phyloP scores from a whole-genome alignment of 2,113 vertebrate species.

The Microtus montanus region DNA sequence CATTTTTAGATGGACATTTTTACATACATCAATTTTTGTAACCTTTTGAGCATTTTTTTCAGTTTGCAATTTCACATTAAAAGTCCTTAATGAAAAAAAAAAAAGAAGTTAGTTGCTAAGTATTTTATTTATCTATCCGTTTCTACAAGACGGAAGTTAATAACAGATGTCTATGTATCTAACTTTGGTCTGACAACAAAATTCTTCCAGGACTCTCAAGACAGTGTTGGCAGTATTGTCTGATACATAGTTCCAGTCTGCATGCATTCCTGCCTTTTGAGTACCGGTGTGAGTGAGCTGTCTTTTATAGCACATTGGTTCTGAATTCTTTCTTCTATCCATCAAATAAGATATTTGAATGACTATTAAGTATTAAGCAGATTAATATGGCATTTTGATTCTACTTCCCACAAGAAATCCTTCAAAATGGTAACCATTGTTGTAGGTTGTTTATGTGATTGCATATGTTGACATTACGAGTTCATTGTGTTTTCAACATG shows the following conservation, averaged over 20 bases:
- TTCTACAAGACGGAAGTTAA: slow-evolving; percentile 38
- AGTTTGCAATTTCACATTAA: slow-evolving; percentile 70
- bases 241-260: not conserved
- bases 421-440: not conserved
- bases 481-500: not conserved
- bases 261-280: not conserved
- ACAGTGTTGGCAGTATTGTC: slow-evolving; percentile 24
- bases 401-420: not conserved
- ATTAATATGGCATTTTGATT: not conserved
- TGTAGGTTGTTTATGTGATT: slow-evolving; percentile 3
- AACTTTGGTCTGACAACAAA: not conserved
- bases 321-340: not conserved
- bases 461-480: not conserved
- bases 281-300: not conserved
- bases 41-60: slow-evolving; percentile 72
- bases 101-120: slow-evolving; percentile 57
- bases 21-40: slow-evolving; percentile 78
- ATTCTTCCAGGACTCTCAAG: not conserved
- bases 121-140: slow-evolving; percentile 56
- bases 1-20: slow-evolving; percentile 83
- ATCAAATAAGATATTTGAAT: not conserved
- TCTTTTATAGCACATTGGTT: slow-evolving; percentile 13
- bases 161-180: slow-evolving; percentile 38
- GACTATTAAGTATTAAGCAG: not conserved
- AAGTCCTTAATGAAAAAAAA: slow-evolving; percentile 66